Percentiles rank a stretch among this genome's conserved stretches.
phyloP scores from a whole-genome alignment of 2,113 vertebrate species.

The Malaclemys terrapin region DNA sequence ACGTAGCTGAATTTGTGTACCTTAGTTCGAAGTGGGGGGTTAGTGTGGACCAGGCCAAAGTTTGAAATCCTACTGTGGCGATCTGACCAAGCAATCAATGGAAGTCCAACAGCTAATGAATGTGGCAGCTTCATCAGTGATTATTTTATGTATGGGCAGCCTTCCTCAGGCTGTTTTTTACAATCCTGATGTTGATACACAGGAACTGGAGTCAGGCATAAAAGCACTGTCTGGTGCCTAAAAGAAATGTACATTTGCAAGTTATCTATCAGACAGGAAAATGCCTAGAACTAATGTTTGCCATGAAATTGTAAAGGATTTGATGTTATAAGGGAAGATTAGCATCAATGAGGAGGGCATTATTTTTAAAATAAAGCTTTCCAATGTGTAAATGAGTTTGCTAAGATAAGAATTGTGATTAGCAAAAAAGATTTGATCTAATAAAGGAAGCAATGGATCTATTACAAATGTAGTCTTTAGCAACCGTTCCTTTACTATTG shows the following conservation, averaged over 20 bases:
- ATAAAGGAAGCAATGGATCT: neutral
- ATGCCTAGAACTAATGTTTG: slow-evolving; percentile 34
- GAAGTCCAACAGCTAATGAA: slow-evolving; percentile 64
- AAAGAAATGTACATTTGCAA: slow-evolving; percentile 7
- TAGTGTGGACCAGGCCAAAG: neutral
- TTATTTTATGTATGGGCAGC: slow-evolving; percentile 31
- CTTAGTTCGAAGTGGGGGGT: too few relatives aligned
- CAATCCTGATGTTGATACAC: slow-evolving; percentile 52
- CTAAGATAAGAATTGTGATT: neutral
- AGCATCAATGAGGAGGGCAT: neutral
- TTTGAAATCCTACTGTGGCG: slow-evolving; percentile 39
- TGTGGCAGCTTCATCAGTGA: slow-evolving; percentile 51
- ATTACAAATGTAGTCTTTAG: neutral
- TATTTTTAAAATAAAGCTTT: neutral
- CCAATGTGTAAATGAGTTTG: neutral
- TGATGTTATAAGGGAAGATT: neutral
- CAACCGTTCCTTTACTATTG: neutral
- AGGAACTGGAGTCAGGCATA: slow-evolving; percentile 28
- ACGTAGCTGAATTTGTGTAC: too few relatives aligned
- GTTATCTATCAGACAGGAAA: slow-evolving; percentile 1
- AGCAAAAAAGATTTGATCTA: neutral
- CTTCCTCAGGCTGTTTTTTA: slow-evolving; percentile 40
- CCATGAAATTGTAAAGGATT: slow-evolving; percentile 7
- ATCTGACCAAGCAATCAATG: slow-evolving; percentile 59
- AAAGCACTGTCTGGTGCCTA: neutral